Evolutionary conservation across 2,113 vertebrate species (phyloP).

Genomic region (Cryptoleucopteryx plumbea): DNA sequence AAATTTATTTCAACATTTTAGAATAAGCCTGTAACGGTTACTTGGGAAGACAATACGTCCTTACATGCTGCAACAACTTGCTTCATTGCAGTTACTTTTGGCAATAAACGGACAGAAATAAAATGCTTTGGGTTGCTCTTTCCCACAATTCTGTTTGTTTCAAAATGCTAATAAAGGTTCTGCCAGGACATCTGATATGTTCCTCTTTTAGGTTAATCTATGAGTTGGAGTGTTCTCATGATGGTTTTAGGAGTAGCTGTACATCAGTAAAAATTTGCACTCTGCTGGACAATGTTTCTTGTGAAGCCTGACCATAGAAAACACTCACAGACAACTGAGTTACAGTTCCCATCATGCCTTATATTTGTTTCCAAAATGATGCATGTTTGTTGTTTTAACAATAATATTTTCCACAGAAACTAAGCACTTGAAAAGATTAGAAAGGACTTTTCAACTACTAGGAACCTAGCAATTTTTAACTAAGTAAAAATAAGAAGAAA

Average conservation of each 20-base stretch:
- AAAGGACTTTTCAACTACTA: not conserved
- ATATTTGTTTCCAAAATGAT: not conserved
- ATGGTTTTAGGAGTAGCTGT: not conserved
- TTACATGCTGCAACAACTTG: not conserved
- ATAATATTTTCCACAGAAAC: not conserved
- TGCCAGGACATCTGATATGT: not conserved
- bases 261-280: not conserved
- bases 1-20: not conserved
- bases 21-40: not conserved
- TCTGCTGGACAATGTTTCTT: not conserved
- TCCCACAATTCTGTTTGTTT: not conserved
- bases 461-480: not conserved
- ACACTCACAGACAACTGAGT: not conserved
- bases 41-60: not conserved
- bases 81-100: not conserved
- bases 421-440: not conserved
- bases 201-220: not conserved
- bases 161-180: not conserved
- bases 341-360: not conserved
- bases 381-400: not conserved
- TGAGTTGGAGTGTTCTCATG: not conserved
- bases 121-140: not conserved
- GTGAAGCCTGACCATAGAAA: not conserved
- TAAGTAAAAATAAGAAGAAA: not conserved
- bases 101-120: not conserved